These are phyloP conservation scores for Fragum sueziense DNA, from an alignment of 2,888 invertebrate genomes.

Conservation along the genomic window DNA sequence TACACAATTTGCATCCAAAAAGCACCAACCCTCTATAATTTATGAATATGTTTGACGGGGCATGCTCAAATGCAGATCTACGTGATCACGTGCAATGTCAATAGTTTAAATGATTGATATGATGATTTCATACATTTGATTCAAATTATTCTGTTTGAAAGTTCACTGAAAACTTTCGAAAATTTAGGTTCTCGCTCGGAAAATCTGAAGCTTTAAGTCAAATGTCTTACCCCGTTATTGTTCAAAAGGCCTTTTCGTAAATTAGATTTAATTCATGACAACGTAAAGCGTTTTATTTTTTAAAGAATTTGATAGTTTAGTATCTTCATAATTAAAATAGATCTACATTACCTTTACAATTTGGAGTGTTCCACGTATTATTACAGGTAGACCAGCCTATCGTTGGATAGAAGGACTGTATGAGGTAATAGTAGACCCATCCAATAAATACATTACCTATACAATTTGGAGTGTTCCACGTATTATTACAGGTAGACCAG, in stretches of 20 bases:
- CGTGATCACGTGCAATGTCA: no score
- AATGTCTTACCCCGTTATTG: background rate
- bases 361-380: conserved; percentile 83
- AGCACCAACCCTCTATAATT: no score
- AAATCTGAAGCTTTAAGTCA: no score
- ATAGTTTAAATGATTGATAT: no score
- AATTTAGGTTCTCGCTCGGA: no score
- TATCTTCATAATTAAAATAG: no score
- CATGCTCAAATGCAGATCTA: no score
- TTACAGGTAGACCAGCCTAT: conserved; percentile 92
- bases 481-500: conserved; percentile 89
- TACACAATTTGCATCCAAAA: no score
- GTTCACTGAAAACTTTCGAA: no score
- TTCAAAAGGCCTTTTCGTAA: background rate
- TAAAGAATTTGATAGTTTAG: background rate
- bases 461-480: conserved; percentile 82
- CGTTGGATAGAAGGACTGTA: conserved; percentile 93
- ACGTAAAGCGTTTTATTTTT: background rate
- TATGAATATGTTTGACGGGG: no score
- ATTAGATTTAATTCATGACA: background rate
- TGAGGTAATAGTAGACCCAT: conserved; percentile 96
- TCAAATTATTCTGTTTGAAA: no score
- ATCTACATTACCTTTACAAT: conserved; percentile 60
- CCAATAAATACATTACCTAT: conserved; percentile 87
- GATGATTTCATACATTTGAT: no score